phyloP scores from a whole-genome alignment of 1,140 invertebrate genomes.

The Stegodyphus dumicola region DNA sequence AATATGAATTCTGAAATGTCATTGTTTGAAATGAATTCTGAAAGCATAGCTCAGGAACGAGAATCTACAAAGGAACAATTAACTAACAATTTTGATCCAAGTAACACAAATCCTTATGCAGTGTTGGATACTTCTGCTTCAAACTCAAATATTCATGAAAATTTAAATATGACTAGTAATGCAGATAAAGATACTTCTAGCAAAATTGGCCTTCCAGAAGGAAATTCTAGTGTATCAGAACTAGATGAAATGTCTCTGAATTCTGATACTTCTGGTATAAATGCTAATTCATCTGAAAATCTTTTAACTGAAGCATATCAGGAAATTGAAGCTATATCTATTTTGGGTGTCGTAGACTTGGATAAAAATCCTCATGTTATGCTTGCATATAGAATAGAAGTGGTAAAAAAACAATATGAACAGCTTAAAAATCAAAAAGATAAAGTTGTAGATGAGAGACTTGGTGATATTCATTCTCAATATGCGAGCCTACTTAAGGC shows the following conservation, averaged over 20 bases:
- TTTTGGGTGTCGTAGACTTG: slow-evolving; percentile 28
- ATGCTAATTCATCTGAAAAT: not conserved
- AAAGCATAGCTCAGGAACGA: too few relatives aligned
- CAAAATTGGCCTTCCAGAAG: too few relatives aligned
- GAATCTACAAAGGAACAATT: too few relatives aligned
- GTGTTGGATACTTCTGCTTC: too few relatives aligned
- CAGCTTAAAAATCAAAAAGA: not conserved
- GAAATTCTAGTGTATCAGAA: not conserved
- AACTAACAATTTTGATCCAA: too few relatives aligned
- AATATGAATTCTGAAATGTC: too few relatives aligned
- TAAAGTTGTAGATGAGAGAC: not conserved
- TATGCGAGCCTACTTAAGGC: not conserved
- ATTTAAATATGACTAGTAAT: too few relatives aligned
- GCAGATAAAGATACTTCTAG: too few relatives aligned
- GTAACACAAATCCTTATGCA: too few relatives aligned
- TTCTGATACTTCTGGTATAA: not conserved
- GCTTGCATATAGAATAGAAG: not conserved
- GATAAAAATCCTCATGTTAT: slow-evolving; percentile 23
- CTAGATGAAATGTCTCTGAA: not conserved
- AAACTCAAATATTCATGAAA: too few relatives aligned
- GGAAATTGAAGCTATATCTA: slow-evolving; percentile 26
- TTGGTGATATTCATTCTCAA: not conserved
- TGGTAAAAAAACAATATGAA: not conserved
- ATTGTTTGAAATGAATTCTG: too few relatives aligned
- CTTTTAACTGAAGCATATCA: not conserved